phyloP scores from a whole-genome alignment of 1,140 invertebrate species.

The Samia ricini region DNA sequence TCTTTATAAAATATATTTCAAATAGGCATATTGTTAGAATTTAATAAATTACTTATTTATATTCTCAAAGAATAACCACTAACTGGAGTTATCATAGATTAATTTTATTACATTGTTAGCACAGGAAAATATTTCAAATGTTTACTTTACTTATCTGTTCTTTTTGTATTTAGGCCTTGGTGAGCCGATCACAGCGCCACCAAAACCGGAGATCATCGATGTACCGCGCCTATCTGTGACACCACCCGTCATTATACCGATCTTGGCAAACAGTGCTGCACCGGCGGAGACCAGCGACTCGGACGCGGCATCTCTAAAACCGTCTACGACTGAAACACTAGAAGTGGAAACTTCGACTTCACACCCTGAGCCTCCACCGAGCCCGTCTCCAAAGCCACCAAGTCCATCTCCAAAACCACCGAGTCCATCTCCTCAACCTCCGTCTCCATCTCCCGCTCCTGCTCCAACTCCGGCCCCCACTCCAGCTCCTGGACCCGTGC shows the following conservation, averaged over 20 bases:
- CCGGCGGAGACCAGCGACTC: not conserved
- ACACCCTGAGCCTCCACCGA: not conserved
- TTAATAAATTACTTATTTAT: no score
- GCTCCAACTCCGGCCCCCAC: constrained; percentile 50
- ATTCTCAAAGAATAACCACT: no score
- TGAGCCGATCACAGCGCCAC: not conserved
- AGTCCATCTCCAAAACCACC: constrained; percentile 40
- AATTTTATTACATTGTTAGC: no score
- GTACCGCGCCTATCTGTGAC: not conserved
- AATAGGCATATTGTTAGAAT: no score
- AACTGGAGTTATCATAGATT: no score
- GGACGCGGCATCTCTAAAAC: no score
- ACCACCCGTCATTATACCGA: not conserved
- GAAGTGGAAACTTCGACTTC: not conserved
- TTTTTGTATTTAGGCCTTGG: not conserved
- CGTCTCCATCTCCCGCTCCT: constrained; percentile 38
- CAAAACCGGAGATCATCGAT: not conserved
- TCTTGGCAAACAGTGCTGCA: not conserved
- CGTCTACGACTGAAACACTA: no score
- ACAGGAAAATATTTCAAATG: no score
- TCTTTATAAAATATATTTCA: no score
- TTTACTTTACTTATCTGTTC: no score
- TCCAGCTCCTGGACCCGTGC: constrained; percentile 59
- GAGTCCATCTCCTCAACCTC: constrained; percentile 30
- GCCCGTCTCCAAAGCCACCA: not conserved